These are phyloP conservation scores for Apamea sordens DNA, from an alignment of 2,888 invertebrate species.

Conservation along the genomic window DNA sequence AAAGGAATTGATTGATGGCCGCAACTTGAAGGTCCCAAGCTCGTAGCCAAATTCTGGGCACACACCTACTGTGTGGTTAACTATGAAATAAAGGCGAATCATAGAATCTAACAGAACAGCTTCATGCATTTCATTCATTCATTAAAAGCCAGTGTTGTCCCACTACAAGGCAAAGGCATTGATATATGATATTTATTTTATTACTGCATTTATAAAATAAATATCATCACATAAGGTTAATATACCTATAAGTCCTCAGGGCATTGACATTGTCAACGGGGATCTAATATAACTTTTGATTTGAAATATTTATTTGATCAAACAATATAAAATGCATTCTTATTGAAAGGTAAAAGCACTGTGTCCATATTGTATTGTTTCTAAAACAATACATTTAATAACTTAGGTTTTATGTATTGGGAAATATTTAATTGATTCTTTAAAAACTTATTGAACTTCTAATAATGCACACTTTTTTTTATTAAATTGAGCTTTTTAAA, in stretches of 20 bases:
- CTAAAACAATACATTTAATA: not conserved
- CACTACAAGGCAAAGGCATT: too few relatives aligned
- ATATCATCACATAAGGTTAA: not conserved
- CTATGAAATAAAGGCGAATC: not conserved
- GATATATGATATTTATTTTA: too few relatives aligned
- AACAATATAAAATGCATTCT: slow-evolving; percentile 18
- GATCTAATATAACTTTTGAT: slow-evolving; percentile 23
- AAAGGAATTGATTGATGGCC: too few relatives aligned
- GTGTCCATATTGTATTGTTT: slow-evolving; percentile 3
- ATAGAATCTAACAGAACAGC: not conserved
- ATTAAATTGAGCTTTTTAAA: not conserved
- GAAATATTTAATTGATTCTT: too few relatives aligned
- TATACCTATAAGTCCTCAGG: not conserved
- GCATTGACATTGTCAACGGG: slow-evolving; percentile 15
- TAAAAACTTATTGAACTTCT: not conserved
- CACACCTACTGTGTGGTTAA: not conserved
- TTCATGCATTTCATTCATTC: not conserved
- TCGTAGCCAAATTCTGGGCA: too few relatives aligned
- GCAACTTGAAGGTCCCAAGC: too few relatives aligned
- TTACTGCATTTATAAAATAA: slow-evolving; percentile 8
- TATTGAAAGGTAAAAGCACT: slow-evolving; percentile 27
- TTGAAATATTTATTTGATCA: slow-evolving; percentile 23
- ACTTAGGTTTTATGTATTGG: not conserved
- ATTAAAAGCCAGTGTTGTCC: too few relatives aligned
- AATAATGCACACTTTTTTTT: not conserved